These are phyloP conservation scores for Diplolepis rosae DNA, from an alignment of 2,888 invertebrate species.

Conservation along the genomic window DNA sequence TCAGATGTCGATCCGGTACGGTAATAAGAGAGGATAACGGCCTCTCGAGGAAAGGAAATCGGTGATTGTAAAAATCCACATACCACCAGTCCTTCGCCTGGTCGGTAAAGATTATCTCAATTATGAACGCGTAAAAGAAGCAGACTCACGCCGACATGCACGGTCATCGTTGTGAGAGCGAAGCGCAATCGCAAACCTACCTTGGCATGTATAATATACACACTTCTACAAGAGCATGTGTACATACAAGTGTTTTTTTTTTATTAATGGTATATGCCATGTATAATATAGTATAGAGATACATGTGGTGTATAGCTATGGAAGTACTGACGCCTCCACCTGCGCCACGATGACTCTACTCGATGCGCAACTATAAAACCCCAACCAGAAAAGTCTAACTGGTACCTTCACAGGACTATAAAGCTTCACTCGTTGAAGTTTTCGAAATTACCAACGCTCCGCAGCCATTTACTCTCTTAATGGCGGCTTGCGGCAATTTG, in stretches of 20 bases:
- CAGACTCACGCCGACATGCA: conserved; percentile 64
- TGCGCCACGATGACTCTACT: conserved; percentile 49
- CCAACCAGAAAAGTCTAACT: conserved; percentile 57
- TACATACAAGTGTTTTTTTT: conserved; percentile 22
- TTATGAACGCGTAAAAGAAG: conserved; percentile 69
- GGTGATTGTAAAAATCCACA: conserved; percentile 65
- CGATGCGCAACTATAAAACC: conserved; percentile 58
- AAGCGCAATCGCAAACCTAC: conserved; percentile 41
- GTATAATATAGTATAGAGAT: background rate
- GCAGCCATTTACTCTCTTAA: background rate
- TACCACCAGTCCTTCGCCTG: conserved; percentile 59
- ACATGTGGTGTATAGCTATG: conserved; percentile 28
- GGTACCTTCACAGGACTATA: conserved; percentile 43
- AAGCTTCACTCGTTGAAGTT: conserved; percentile 23
- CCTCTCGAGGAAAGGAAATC: conserved; percentile 56
- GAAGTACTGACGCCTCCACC: conserved; percentile 60
- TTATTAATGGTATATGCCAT: background rate
- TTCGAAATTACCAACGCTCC: conserved; percentile 12
- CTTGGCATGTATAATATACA: conserved; percentile 30
- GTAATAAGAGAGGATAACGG: conserved; percentile 52
- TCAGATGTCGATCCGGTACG: conserved; percentile 44
- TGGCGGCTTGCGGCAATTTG: conserved; percentile 13
- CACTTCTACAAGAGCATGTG: conserved; percentile 37
- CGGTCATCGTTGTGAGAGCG: conserved; percentile 60
- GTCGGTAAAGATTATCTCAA: conserved; percentile 67